Evolutionary conservation across 1,140 invertebrate genomes (phyloP), one percentile per base, ranked within the genome.

Genomic region (Drosophila auraria): DNA sequence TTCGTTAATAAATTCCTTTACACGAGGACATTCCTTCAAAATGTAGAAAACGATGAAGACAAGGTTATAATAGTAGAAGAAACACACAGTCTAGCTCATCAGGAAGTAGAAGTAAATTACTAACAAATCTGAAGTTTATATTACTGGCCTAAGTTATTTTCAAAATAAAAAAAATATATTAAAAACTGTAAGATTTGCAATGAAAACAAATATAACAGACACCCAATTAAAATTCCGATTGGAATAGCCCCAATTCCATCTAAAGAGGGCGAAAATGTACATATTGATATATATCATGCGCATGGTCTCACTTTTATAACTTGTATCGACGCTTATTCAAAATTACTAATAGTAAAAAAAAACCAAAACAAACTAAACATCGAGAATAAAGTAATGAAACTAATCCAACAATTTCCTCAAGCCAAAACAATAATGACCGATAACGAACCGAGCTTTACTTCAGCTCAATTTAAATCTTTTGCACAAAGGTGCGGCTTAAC

Each of bases 321-420:
- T 36, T 53, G 47, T 15, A 60, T 74, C 30, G 59, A 63, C 15
- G 50, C 63, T 40, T 69, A 69, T 20, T 75, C 50, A 6, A 75
- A 66, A 51, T 75, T 40, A 33, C 17, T 54, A 27, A 47, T 51
- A 58, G 53, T 76, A 12, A 76, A 70, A 59, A 9, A 63, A 69
- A 75, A 69, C 9, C 38, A 51, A 69, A 59, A 69, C 23, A 75
- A 63, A 62, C 60, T 36, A n/a, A 58, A 66, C 12, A 68, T 76
- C 12, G 17, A 33, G 20, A 47, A 40, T n/a, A 69, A 75, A 63
- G 23, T 76, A n/a, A 44, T 42, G 8, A 20, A 57, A 42, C 1
- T 57, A 2, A 23, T 42, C 9, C 54, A 57, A 40, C 33, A 42
- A n/a, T 57, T 57, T 12, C n/a, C 51, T 9, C 8, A 33, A 53